phyloP scores from a whole-genome alignment of 2,113 vertebrate genomes.

The Sapajus apella region DNA sequence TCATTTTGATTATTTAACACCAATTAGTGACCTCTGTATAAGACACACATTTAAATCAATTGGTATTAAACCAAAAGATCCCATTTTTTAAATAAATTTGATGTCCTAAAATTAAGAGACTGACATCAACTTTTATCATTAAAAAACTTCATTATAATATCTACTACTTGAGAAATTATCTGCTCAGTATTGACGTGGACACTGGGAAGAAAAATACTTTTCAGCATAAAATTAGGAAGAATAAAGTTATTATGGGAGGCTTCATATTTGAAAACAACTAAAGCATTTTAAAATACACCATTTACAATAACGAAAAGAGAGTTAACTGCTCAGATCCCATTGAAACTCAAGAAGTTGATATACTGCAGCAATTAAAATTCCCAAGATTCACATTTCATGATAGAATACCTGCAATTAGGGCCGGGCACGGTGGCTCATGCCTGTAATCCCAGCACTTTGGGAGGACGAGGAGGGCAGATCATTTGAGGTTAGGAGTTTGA shows the following conservation, averaged over 20 bases:
- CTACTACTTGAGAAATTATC: slow-evolving; percentile 12
- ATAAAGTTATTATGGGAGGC: slow-evolving; percentile 65
- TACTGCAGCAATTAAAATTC: background rate
- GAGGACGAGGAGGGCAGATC: no score
- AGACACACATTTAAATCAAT: background rate
- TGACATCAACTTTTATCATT: background rate
- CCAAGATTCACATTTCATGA: rapidly evolving
- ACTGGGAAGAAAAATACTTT: slow-evolving; percentile 75
- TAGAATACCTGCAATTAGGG: background rate
- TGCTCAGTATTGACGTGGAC: slow-evolving; percentile 68
- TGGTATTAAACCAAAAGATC: background rate
- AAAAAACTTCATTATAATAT: background rate
- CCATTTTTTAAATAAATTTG: slow-evolving; percentile 28
- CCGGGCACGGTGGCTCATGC: no score
- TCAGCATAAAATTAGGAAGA: slow-evolving; percentile 73
- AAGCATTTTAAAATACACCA: slow-evolving; percentile 31
- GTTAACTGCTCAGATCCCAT: background rate
- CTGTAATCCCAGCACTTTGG: no score
- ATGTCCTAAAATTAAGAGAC: background rate
- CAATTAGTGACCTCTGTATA: background rate
- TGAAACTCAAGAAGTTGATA: background rate
- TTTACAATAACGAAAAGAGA: background rate
- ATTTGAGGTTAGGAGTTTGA: no score
- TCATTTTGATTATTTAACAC: slow-evolving; percentile 4
- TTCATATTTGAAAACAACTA: slow-evolving; percentile 70